A percentile compares a stretch with the other conserved stretches of the same genome.
Conservation (phyloP, 1,140 invertebrate species). For the Grapholita molesta region DNA sequence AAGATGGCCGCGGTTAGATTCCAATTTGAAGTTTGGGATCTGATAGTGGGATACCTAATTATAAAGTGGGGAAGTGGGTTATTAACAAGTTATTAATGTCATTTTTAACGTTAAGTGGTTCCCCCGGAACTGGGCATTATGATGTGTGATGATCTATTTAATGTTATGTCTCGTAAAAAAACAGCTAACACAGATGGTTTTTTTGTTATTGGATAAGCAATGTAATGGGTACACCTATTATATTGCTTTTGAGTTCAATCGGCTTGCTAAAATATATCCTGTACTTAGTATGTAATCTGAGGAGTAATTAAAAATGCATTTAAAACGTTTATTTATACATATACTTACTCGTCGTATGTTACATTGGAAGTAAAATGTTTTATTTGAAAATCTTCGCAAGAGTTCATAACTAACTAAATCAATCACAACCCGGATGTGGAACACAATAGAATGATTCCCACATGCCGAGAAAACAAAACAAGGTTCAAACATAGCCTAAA, state of each 20-base stretch:
- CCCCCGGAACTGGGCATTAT: not conserved
- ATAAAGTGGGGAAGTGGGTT: not conserved
- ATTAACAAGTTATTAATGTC: constrained; percentile 16
- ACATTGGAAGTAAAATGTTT: not conserved
- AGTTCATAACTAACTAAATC: constrained; percentile 24
- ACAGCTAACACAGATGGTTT: not conserved
- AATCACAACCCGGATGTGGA: constrained; percentile 72
- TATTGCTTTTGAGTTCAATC: too few relatives aligned
- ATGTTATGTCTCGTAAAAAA: not conserved
- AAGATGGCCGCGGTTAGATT: constrained; percentile 35
- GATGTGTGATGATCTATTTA: not conserved
- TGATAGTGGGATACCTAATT: constrained; percentile 8
- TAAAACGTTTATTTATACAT: not conserved
- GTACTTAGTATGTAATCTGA: too few relatives aligned
- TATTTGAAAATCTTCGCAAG: not conserved
- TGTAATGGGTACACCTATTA: too few relatives aligned
- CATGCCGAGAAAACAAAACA: constrained; percentile 74
- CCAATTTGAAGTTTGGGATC: constrained; percentile 16
- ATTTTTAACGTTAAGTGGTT: constrained; percentile 7
- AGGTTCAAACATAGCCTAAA: constrained; percentile 68
- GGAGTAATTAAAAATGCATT: too few relatives aligned
- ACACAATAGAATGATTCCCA: constrained; percentile 75
- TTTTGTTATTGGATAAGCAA: too few relatives aligned
- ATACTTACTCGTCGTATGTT: not conserved
- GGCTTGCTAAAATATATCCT: too few relatives aligned